Percentiles rank a stretch among this genome's conserved stretches.
phyloP scores from a whole-genome alignment of 2,888 invertebrate genomes.

The Aproaerema taeniolella region DNA sequence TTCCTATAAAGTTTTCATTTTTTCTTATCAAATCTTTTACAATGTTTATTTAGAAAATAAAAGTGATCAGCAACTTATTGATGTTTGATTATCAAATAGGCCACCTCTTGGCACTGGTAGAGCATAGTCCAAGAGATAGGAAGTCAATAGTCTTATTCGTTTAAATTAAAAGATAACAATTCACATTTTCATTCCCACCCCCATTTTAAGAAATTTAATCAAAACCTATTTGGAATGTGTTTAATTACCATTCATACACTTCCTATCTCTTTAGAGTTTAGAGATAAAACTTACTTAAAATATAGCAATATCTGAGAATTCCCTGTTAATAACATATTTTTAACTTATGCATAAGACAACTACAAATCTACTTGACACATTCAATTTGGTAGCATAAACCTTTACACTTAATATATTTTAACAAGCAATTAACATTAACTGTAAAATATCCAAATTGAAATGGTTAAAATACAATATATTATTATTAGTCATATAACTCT shows the following conservation, averaged over 20 bases:
- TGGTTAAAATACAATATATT: too few relatives aligned
- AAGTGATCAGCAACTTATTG: neutral
- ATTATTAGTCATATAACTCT: too few relatives aligned
- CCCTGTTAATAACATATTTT: slow-evolving; percentile 24
- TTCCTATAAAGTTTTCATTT: neutral
- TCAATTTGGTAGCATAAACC: slow-evolving; percentile 41
- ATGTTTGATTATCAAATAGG: slow-evolving; percentile 15
- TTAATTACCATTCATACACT: too few relatives aligned
- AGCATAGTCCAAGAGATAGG: slow-evolving; percentile 7
- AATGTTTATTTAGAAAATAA: too few relatives aligned
- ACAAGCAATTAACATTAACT: slow-evolving; percentile 30
- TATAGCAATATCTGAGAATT: slow-evolving; percentile 7
- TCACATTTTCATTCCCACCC: too few relatives aligned
- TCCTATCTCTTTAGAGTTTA: slow-evolving; percentile 12
- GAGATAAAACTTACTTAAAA: neutral
- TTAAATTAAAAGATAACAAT: too few relatives aligned
- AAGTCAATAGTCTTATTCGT: too few relatives aligned
- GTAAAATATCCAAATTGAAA: slow-evolving; percentile 33
- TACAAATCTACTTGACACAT: slow-evolving; percentile 31
- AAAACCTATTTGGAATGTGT: too few relatives aligned
- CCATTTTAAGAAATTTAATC: too few relatives aligned
- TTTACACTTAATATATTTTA: slow-evolving; percentile 20
- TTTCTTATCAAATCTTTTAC: slow-evolving; percentile 1
- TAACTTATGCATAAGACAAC: slow-evolving; percentile 13
- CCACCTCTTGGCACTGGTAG: slow-evolving; percentile 5